These are phyloP conservation scores for Smittia aterrima DNA, from an alignment of 2,888 invertebrate species.

Conservation along the genomic window DNA sequence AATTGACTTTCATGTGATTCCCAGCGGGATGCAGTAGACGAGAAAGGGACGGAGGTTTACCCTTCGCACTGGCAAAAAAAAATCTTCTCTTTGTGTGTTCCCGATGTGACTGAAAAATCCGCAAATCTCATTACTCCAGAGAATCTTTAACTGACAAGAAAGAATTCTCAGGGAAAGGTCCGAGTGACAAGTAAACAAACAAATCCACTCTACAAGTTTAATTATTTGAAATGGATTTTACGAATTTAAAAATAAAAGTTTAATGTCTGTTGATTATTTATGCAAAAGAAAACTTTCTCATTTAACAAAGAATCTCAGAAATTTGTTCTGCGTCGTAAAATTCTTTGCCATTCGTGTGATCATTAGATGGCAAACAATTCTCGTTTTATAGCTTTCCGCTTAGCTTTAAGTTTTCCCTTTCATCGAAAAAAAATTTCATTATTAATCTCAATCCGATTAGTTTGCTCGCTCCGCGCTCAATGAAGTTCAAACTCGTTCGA, in stretches of 20 bases:
- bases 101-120: conserved; percentile 1
- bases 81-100: not conserved
- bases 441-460: no score
- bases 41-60: not conserved
- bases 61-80: not conserved
- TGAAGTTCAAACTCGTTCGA: no score
- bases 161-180: not conserved
- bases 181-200: no score
- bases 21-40: conserved; percentile 38
- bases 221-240: conserved; percentile 8
- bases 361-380: no score
- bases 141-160: not conserved
- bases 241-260: not conserved
- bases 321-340: not conserved
- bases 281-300: not conserved
- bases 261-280: not conserved
- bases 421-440: no score
- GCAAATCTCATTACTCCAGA: not conserved
- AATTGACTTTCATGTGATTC: conserved; percentile 42
- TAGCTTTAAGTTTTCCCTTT: no score
- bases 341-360: not conserved
- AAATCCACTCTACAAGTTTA: not conserved
- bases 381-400: no score
- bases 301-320: not conserved
- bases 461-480: no score